Evolutionary conservation across 1,140 invertebrate genomes (phyloP).

Genomic region (Choristoneura fumiferana): DNA sequence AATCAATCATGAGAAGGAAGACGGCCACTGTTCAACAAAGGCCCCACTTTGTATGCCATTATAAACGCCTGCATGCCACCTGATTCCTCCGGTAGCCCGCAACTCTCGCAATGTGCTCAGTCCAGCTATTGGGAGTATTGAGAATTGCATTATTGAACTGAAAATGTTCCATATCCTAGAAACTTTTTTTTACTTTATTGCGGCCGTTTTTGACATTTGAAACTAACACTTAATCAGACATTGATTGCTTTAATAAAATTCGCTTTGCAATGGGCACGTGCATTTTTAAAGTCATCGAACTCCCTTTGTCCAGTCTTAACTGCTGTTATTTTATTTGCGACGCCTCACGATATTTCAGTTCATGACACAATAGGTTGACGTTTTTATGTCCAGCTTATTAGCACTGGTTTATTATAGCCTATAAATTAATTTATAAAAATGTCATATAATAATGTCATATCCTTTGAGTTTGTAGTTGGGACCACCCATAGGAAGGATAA

Average conservation of each 20-base stretch:
- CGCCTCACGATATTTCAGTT: conserved; percentile 21
- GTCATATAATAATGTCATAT: neutral
- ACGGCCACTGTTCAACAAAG: too few species aligned
- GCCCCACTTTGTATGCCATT: too few species aligned
- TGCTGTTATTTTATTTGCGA: conserved; percentile 48
- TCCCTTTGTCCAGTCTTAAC: conserved; percentile 65
- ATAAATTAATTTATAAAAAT: conserved; percentile 6
- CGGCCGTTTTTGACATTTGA: neutral
- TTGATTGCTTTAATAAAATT: neutral
- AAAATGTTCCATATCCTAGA: too few species aligned
- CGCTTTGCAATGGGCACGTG: conserved; percentile 33
- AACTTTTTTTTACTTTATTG: too few species aligned
- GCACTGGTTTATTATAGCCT: neutral
- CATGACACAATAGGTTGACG: conserved; percentile 3
- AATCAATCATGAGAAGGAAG: too few species aligned
- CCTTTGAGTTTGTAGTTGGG: neutral
- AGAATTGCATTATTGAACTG: too few species aligned
- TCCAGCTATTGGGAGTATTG: too few species aligned
- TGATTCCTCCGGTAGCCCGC: too few species aligned
- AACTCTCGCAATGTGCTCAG: too few species aligned
- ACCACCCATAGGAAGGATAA: too few species aligned
- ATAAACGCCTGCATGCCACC: too few species aligned
- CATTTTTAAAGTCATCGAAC: conserved; percentile 56
- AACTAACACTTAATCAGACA: neutral
- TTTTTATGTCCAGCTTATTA: neutral